Base-by-base conservation (phyloP, 2,888 invertebrate genomes). In the Sinelater perroti region DNA sequence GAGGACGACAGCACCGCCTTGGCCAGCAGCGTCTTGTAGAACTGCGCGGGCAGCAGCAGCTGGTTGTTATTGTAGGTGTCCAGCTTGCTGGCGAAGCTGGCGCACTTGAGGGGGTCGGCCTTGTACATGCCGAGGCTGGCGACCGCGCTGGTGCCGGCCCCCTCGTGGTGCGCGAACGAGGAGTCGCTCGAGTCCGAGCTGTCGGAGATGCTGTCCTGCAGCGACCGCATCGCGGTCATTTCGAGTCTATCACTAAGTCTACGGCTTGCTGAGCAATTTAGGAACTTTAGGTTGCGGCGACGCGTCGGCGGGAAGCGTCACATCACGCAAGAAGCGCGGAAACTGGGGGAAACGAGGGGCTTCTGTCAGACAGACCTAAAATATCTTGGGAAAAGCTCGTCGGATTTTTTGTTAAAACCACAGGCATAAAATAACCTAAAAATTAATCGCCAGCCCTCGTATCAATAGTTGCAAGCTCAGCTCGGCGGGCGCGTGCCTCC, bases 11-110 rank as follows among this genome's bases (percentile, higher is more conserved):
- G 79, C 10, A 85, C 85, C n/a, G 87, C 87, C 72, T 83, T 90
- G 7, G 90, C 90, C 71, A 91, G 78, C 61, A 91, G 83, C 69
- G 87, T 91, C 77, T 91, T 91, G 73, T 91, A 91, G 67, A 91
- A 81, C 72, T 91, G 90, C 52, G 89, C 87, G 6, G 90, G 90
- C 61, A 91, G 79, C 46, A 91, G 56, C 60, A 79, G 66, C 64
- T 79, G 79, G 62, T 78, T 78, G 62, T 78, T 78, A 61, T 79
- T 79, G 62, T 79, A 79, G 55, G 74, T 72, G 65, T 79, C 79
- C 54, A 79, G 67, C 65, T 79, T 79, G 56, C 77, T 78, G 36
- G 77, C 77, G 62, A 78, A 74, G 66, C 76, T 74, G 63, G 74
- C 75, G 60, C 76, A 78, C 61, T 78, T 78, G 50, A 77, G 70